Evolutionary conservation across 2,113 vertebrate species (phyloP).

Genomic region (Hemibagrus wyckioides): DNA sequence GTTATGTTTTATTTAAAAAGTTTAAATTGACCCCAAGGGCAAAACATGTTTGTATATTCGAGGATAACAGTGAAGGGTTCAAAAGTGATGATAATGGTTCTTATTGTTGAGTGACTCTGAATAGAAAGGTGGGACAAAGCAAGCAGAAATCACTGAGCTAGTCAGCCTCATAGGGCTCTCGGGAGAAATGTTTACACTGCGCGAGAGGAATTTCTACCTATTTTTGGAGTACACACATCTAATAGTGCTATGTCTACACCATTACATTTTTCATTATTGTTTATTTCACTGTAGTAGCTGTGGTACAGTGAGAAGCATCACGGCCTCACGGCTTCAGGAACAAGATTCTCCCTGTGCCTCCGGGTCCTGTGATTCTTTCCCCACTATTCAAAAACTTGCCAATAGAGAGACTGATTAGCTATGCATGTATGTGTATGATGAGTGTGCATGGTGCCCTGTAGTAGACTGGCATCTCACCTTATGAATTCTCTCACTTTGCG

Average conservation of each 20-base stretch:
- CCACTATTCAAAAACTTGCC: neutral
- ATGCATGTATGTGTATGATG: neutral
- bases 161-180: constrained; percentile 41
- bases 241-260: neutral
- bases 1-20: too few relatives aligned
- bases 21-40: too few relatives aligned
- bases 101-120: neutral
- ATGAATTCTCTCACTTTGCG: neutral
- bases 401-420: neutral
- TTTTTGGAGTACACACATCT: neutral
- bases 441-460: neutral
- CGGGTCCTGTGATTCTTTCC: too few relatives aligned
- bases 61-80: too few relatives aligned
- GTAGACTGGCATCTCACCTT: neutral
- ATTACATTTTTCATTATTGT: neutral
- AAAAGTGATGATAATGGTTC: neutral
- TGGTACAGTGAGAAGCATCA: neutral
- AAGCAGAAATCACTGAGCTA: constrained; percentile 52
- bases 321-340: neutral
- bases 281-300: neutral
- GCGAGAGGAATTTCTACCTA: neutral
- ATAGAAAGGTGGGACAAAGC: constrained; percentile 42
- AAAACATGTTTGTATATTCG: too few relatives aligned
- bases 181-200: neutral
- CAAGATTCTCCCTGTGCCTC: neutral